A percentile compares a stretch with the other conserved stretches of the same genome.
phyloP scores from a whole-genome alignment of 2,113 vertebrate genomes.

The Lonchura striata region DNA sequence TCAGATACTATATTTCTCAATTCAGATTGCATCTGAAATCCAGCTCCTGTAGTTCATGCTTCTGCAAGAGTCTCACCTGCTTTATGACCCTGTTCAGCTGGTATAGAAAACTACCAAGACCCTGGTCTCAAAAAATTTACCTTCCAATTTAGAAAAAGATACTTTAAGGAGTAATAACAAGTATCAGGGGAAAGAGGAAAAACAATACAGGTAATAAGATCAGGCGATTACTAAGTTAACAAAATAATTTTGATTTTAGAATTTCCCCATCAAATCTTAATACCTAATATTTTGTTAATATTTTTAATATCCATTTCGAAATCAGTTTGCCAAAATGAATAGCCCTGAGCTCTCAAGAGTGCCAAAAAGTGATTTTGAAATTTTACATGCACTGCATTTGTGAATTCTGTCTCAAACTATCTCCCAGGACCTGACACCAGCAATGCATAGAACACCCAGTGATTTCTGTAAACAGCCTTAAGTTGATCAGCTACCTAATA shows the following conservation, averaged over 20 bases:
- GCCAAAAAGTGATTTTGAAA: not conserved
- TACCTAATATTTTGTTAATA: not conserved
- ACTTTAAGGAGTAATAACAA: not conserved
- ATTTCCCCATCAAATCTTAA: not conserved
- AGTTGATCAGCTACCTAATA: not conserved
- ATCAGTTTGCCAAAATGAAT: not conserved
- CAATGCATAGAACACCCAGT: not conserved
- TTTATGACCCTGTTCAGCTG: not conserved
- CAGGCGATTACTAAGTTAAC: not conserved
- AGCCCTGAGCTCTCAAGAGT: not conserved
- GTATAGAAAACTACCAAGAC: not conserved
- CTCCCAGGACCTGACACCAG: not conserved
- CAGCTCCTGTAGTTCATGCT: not conserved
- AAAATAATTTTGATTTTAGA: not conserved
- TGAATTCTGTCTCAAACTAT: not conserved
- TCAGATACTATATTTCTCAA: not conserved
- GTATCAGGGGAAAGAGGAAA: not conserved
- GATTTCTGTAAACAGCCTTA: not conserved
- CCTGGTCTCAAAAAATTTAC: not conserved
- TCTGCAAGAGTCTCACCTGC: not conserved
- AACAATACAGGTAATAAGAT: not conserved
- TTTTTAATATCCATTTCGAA: not conserved
- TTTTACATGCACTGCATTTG: not conserved
- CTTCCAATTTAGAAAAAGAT: not conserved
- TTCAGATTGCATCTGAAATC: not conserved